phyloP scores from a whole-genome alignment of 2,113 vertebrate genomes.

The Columbina picui region DNA sequence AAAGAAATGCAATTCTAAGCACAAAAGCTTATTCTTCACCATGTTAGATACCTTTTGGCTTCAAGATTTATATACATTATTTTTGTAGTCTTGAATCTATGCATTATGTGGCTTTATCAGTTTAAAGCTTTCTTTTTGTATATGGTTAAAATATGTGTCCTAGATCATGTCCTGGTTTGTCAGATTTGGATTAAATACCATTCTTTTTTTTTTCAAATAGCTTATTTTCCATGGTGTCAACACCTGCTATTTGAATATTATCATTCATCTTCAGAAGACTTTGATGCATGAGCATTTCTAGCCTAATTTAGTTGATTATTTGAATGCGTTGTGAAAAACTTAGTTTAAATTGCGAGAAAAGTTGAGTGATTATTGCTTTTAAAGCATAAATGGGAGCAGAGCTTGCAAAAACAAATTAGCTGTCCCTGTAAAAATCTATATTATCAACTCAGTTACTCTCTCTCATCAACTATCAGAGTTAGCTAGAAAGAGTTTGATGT shows the following conservation, averaged over 20 bases:
- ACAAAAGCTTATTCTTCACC: background rate
- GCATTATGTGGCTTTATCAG: constrained; percentile 23
- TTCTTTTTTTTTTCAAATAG: background rate
- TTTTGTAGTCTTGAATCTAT: background rate
- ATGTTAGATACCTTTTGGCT: background rate
- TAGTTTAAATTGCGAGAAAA: background rate
- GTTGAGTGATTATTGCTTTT: background rate
- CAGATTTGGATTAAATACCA: constrained; percentile 10
- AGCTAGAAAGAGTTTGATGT: background rate
- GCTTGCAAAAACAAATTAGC: background rate
- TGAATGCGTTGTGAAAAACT: background rate
- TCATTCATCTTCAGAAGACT: background rate
- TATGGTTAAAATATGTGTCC: background rate
- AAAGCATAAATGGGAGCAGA: background rate
- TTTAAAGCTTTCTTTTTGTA: constrained; percentile 33
- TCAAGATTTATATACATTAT: background rate
- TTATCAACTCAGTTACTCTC: background rate
- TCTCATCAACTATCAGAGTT: background rate
- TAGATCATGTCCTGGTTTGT: background rate
- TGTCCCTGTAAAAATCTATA: background rate
- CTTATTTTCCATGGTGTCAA: background rate
- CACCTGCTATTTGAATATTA: background rate
- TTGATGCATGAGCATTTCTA: background rate
- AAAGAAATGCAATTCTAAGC: background rate
- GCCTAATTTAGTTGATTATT: background rate